These are phyloP conservation scores for Mechanitis messenoides DNA, from an alignment of 2,888 invertebrate species.

Conservation along the genomic window DNA sequence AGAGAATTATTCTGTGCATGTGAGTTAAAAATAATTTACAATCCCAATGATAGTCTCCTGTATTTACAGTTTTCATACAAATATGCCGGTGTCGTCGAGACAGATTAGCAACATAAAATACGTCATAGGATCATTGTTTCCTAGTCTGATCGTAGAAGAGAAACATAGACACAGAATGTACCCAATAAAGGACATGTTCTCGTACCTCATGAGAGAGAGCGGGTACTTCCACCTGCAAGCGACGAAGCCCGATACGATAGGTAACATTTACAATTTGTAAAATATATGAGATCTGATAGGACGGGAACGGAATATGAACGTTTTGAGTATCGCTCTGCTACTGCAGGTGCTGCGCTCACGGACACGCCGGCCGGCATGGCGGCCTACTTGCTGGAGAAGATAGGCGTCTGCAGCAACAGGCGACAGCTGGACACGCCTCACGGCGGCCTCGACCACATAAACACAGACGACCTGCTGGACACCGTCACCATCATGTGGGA, in stretches of 20 bases:
- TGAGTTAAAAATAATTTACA: too few species aligned
- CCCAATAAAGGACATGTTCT: constrained; percentile 57
- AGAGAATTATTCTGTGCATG: too few species aligned
- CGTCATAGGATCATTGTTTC: constrained; percentile 69
- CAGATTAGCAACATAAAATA: constrained; percentile 50
- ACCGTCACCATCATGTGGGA: constrained; percentile 90
- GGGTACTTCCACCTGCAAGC: constrained; percentile 86
- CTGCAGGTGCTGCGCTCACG: constrained; percentile 74
- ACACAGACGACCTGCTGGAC: constrained; percentile 84
- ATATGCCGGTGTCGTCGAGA: constrained; percentile 75
- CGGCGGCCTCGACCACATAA: constrained; percentile 80
- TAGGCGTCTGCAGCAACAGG: constrained; percentile 81
- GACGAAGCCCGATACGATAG: constrained; percentile 90
- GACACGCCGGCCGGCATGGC: constrained; percentile 91
- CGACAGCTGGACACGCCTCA: constrained; percentile 74
- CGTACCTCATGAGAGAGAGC: constrained; percentile 61
- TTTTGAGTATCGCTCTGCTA: neutral
- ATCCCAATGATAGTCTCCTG: constrained; percentile 22
- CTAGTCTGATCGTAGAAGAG: constrained; percentile 65
- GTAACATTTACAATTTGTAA: constrained; percentile 48
- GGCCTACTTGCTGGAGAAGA: constrained; percentile 93
- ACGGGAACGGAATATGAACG: too few species aligned
- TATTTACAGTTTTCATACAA: constrained; percentile 80
- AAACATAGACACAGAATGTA: constrained; percentile 65
- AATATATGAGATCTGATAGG: too few species aligned